Conservation (phyloP, 2,797 vertebrate species). For the Urosaurus nigricauda region DNA sequence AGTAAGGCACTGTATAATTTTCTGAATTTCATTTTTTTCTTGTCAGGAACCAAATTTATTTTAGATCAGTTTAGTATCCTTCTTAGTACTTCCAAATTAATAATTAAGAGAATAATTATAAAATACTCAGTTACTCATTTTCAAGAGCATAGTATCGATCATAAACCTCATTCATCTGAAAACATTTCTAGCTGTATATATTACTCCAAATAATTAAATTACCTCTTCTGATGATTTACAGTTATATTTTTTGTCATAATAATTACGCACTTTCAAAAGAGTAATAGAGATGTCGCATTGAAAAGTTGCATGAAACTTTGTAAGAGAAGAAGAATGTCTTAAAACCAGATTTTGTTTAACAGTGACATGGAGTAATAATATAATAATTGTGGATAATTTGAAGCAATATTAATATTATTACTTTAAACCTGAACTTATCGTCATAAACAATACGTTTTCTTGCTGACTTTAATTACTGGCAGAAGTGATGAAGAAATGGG, state of each 20-base stretch:
- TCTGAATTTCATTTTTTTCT: slow-evolving; percentile 34
- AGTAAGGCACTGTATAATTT: not conserved
- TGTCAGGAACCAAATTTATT: slow-evolving; percentile 36
- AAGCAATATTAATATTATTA: not conserved
- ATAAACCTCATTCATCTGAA: slow-evolving; percentile 52
- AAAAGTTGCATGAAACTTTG: slow-evolving; percentile 24
- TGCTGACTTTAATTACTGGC: not conserved
- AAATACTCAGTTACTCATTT: slow-evolving; percentile 48
- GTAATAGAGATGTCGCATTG: slow-evolving; percentile 15
- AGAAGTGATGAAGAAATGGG: not conserved
- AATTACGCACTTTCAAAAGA: slow-evolving; percentile 39
- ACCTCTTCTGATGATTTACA: slow-evolving; percentile 50
- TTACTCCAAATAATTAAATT: slow-evolving; percentile 53
- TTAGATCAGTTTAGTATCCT: slow-evolving; percentile 38
- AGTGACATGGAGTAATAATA: not conserved
- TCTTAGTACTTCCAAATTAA: slow-evolving; percentile 26
- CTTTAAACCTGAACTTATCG: not conserved
- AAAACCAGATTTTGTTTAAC: not conserved
- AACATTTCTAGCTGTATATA: slow-evolving; percentile 45
- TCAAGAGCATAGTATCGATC: slow-evolving; percentile 54
- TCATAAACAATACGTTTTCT: not conserved
- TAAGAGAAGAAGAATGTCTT: not conserved
- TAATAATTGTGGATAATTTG: not conserved
- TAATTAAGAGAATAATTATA: slow-evolving; percentile 19
- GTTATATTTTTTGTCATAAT: slow-evolving; percentile 4